Evolutionary conservation across 2,113 vertebrate genomes (phyloP).

Genomic region (Mastomys coucha): DNA sequence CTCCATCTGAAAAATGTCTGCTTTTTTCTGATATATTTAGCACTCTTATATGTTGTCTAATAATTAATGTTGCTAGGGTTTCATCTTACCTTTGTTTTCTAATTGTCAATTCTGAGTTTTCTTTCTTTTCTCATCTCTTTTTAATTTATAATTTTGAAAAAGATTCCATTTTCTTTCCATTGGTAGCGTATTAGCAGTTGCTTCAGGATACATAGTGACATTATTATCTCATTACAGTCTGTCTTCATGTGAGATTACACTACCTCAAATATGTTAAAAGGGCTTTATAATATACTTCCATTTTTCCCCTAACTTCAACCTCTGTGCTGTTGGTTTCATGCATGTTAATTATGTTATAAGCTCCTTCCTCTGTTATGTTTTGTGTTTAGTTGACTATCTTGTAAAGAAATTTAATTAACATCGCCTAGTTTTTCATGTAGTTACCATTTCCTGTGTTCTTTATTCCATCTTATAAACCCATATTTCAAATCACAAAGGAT

Average conservation of each 20-base stretch:
- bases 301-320: neutral
- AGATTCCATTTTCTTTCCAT: conserved; percentile 17
- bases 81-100: conserved; percentile 21
- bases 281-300: neutral
- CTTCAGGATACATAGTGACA: neutral
- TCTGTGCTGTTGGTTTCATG: neutral
- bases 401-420: conserved; percentile 10
- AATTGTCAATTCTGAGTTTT: neutral
- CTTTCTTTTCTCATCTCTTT: neutral
- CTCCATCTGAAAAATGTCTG: neutral
- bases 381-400: neutral
- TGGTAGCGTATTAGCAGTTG: neutral
- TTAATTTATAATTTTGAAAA: neutral
- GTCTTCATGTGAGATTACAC: neutral
- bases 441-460: neutral
- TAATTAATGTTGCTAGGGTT: neutral
- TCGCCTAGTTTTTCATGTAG: neutral
- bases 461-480: neutral
- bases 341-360: neutral
- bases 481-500: neutral
- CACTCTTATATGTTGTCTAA: neutral
- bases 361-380: neutral
- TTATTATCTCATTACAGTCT: neutral
- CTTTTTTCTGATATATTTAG: neutral
- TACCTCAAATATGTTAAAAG: neutral